Percentiles rank a stretch among this genome's conserved stretches.
Conservation (phyloP, 2,888 invertebrate species). For the Hemithea aestivaria region DNA sequence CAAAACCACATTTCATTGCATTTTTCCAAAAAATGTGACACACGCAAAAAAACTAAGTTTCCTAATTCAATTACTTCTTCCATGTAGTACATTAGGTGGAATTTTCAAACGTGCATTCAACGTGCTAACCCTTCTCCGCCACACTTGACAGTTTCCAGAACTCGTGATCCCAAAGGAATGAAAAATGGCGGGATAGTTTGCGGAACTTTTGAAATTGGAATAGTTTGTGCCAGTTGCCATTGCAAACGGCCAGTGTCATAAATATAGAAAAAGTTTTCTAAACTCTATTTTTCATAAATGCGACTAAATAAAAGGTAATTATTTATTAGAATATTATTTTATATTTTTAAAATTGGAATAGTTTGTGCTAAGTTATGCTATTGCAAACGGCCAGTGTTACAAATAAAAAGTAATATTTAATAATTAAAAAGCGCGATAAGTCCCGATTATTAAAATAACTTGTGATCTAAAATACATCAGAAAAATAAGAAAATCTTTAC, state of each 20-base stretch:
- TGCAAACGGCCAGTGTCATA: constrained; percentile 24
- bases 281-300: too few relatives aligned
- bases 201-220: constrained; percentile 53
- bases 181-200: constrained; percentile 42
- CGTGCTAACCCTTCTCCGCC: constrained; percentile 31
- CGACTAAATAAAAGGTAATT: too few relatives aligned
- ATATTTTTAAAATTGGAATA: constrained; percentile 56
- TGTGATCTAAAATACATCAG: too few relatives aligned
- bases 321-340: too few relatives aligned
- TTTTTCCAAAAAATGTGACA: too few relatives aligned
- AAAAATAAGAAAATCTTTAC: too few relatives aligned
- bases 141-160: constrained; percentile 32
- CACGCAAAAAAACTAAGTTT: too few relatives aligned
- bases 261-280: constrained; percentile 6
- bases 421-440: too few relatives aligned
- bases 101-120: constrained; percentile 20
- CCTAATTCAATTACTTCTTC: background rate
- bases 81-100: constrained; percentile 2
- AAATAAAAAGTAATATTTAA: too few relatives aligned
- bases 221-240: constrained; percentile 44
- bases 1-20: too few relatives aligned
- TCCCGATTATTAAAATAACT: too few relatives aligned
- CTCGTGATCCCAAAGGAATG: constrained; percentile 46
- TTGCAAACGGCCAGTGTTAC: constrained; percentile 24
- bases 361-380: constrained; percentile 42